A percentile compares a stretch with the other conserved stretches of the same genome.
Evolutionary conservation across 2,888 invertebrate species (phyloP).

Genomic region (Macrophya annulata): DNA sequence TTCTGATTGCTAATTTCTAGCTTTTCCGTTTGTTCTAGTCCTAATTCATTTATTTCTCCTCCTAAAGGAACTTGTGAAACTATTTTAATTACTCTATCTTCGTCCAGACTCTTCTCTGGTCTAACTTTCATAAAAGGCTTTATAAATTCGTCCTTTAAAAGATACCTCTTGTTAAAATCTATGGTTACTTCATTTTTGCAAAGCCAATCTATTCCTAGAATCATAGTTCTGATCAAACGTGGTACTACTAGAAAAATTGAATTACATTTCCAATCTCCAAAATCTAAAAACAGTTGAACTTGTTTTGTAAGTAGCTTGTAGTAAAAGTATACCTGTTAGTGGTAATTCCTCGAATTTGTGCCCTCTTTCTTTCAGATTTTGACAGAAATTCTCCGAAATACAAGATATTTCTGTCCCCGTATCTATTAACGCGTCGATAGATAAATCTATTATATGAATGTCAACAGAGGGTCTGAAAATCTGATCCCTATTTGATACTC

Average conservation of each 20-base stretch:
- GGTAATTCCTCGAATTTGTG: slow-evolving; percentile 6
- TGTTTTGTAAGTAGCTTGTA: background rate
- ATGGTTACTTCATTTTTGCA: background rate
- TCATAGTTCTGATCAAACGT: background rate
- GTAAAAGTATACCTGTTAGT: background rate
- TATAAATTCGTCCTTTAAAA: background rate
- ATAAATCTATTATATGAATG: too few relatives aligned
- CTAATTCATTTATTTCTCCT: background rate
- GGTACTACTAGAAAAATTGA: slow-evolving; percentile 3
- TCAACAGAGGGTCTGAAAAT: too few relatives aligned
- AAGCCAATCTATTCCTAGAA: slow-evolving; percentile 22
- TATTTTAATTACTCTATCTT: background rate
- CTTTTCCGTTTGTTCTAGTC: too few relatives aligned
- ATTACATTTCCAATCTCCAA: background rate
- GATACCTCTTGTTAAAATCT: background rate
- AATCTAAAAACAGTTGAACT: background rate
- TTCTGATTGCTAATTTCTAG: too few relatives aligned
- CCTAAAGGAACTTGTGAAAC: too few relatives aligned
- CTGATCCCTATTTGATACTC: too few relatives aligned
- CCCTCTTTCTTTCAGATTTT: background rate
- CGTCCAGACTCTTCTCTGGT: too few relatives aligned
- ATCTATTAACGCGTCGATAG: too few relatives aligned
- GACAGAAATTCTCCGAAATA: too few relatives aligned
- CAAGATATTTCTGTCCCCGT: too few relatives aligned
- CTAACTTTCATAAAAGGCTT: background rate